Evolutionary conservation across 2,888 invertebrate genomes (phyloP).

Genomic region (Harpalus rubripes): DNA sequence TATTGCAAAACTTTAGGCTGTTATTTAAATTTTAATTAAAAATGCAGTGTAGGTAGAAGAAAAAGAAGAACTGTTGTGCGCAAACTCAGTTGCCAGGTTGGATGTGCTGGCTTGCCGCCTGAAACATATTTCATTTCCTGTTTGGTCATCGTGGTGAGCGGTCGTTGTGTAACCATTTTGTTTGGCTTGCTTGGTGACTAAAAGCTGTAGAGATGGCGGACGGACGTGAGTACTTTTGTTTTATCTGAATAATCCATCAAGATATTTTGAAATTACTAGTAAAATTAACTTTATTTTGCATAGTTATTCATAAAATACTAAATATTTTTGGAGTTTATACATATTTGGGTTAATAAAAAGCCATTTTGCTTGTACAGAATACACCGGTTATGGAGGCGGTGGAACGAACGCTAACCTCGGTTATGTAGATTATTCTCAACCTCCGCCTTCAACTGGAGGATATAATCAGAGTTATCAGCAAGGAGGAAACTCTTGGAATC

Average conservation of each 20-base stretch:
- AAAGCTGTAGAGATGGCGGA: constrained; percentile 48
- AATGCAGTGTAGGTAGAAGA: neutral
- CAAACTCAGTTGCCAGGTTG: neutral
- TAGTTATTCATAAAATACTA: neutral
- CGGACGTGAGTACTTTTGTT: constrained; percentile 61
- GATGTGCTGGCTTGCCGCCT: neutral
- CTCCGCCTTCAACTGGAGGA: constrained; percentile 73
- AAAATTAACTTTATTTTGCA: constrained; percentile 16
- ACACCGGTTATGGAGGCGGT: constrained; percentile 70
- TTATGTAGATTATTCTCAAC: constrained; percentile 75
- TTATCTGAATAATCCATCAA: constrained; percentile 28
- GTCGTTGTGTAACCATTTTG: constrained; percentile 40
- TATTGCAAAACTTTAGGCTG: neutral
- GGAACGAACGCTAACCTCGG: constrained; percentile 68
- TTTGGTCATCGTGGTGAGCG: constrained; percentile 11
- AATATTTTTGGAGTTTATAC: constrained; percentile 36
- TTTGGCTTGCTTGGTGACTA: neutral
- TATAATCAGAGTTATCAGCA: constrained; percentile 58
- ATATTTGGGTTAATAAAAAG: constrained; percentile 9
- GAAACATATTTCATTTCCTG: constrained; percentile 42
- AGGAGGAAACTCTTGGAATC: constrained; percentile 61
- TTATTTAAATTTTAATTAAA: neutral
- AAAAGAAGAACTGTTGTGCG: constrained; percentile 16
- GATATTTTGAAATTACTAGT: neutral
- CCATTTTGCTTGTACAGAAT: constrained; percentile 63